These are phyloP conservation scores for Calidris pygmaea DNA, from an alignment of 2,113 vertebrate species.

Conservation along the genomic window DNA sequence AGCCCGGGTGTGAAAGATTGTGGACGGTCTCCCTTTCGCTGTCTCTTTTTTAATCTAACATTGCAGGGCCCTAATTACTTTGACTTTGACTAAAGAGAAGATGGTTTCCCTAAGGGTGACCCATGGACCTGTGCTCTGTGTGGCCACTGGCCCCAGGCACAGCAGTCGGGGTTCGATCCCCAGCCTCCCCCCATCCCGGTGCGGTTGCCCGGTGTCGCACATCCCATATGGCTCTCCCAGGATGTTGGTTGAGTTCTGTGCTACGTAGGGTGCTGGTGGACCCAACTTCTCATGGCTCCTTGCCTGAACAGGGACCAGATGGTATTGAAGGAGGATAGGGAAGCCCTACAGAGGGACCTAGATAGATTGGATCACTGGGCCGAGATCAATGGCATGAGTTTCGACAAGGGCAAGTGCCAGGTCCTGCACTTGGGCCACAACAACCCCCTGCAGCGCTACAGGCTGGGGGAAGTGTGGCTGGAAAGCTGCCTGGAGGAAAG, in stretches of 20 bases:
- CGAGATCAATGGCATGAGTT: too few species aligned
- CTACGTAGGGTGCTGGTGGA: not conserved
- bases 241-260: not conserved
- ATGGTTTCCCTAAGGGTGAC: not conserved
- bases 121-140: not conserved
- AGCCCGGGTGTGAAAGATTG: slow-evolving; percentile 20
- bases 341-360: too few species aligned
- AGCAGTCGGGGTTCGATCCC: not conserved
- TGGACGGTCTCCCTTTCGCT: not conserved
- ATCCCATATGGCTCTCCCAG: rapidly evolving
- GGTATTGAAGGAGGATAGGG: too few species aligned
- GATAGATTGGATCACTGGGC: too few species aligned
- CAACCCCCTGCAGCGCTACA: too few species aligned
- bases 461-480: too few species aligned
- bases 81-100: slow-evolving; percentile 2
- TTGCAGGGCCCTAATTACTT: not conserved
- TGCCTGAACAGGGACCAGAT: not conserved
- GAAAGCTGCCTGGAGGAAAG: too few species aligned
- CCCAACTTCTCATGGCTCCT: not conserved
- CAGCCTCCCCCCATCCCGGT: not conserved
- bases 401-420: too few species aligned
- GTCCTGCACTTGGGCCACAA: too few species aligned
- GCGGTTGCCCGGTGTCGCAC: rapidly evolving
- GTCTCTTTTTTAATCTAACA: slow-evolving; percentile 16
- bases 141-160: rapidly evolving